Evolutionary conservation across 2,113 vertebrate species (phyloP).

Genomic region (Mystacornis crossleyi): DNA sequence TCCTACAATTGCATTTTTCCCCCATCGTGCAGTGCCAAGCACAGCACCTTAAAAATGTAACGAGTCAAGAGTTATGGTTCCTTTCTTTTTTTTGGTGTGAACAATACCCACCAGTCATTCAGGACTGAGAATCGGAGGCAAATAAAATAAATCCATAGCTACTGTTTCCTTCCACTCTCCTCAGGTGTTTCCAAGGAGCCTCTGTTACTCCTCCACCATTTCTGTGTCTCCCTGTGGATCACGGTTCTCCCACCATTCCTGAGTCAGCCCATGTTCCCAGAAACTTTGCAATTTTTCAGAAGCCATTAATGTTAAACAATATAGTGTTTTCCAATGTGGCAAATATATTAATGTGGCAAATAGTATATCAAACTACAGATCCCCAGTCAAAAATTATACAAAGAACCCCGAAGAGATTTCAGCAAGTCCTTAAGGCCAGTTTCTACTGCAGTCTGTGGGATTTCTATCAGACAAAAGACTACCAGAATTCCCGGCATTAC

Average conservation of each 20-base stretch:
- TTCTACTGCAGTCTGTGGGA: neutral
- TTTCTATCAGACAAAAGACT: neutral
- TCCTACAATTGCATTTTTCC: neutral
- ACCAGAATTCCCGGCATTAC: neutral
- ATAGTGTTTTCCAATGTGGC: rapidly evolving
- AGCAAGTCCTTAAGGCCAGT: neutral
- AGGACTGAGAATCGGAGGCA: neutral
- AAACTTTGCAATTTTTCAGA: neutral
- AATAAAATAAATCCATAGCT: constrained; percentile 3
- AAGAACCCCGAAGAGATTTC: neutral
- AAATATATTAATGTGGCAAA: neutral
- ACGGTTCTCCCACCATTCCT: neutral
- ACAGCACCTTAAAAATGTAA: constrained; percentile 37
- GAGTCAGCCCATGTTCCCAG: neutral
- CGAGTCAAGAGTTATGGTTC: neutral
- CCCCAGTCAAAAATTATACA: neutral
- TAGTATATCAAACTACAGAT: neutral
- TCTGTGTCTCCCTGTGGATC: neutral
- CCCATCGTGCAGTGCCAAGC: neutral
- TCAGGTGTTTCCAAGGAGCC: neutral
- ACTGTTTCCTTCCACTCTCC: neutral
- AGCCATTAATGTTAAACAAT: neutral
- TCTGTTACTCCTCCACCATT: neutral
- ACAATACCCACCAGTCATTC: neutral
- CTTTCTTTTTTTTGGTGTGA: neutral